Evolutionary conservation across 2,888 invertebrate genomes (phyloP).

Genomic region (Ophion obscuratus): DNA sequence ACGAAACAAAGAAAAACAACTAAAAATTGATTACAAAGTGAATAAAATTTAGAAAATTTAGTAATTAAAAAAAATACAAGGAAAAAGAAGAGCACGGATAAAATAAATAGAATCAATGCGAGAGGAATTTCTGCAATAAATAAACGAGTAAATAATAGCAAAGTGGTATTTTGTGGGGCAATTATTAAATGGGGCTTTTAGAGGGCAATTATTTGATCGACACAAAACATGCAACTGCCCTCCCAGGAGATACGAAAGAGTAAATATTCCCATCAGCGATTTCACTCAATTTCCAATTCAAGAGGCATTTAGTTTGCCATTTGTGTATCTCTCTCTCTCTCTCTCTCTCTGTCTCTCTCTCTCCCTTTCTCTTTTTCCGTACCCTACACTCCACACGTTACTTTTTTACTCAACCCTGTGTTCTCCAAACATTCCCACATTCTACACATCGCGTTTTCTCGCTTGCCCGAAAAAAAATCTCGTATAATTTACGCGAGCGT

Average conservation of each 20-base stretch:
- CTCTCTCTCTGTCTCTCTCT: background rate
- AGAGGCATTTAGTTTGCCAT: background rate
- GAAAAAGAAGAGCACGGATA: background rate
- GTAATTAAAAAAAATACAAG: background rate
- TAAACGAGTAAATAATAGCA: background rate
- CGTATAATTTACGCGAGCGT: constrained; percentile 58
- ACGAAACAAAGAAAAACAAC: no score
- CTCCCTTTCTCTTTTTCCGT: background rate
- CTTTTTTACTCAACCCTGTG: background rate
- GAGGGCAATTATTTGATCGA: background rate
- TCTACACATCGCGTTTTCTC: constrained; percentile 50
- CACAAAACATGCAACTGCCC: constrained; percentile 1
- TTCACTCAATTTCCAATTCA: constrained; percentile 1
- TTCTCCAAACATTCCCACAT: constrained; percentile 28
- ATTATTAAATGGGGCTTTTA: background rate
- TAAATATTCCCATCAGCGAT: constrained; percentile 1
- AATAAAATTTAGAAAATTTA: background rate
- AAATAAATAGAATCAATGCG: background rate
- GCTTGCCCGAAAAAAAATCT: constrained; percentile 45
- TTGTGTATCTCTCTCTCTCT: background rate
- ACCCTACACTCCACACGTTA: background rate
- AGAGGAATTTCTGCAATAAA: background rate
- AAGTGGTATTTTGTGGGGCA: background rate
- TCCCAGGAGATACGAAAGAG: background rate
- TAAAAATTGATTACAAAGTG: no score